Evolutionary conservation across 1,140 invertebrate species (phyloP), one percentile per base, ranked within the genome.

Genomic region (Platyscapa corneri): DNA sequence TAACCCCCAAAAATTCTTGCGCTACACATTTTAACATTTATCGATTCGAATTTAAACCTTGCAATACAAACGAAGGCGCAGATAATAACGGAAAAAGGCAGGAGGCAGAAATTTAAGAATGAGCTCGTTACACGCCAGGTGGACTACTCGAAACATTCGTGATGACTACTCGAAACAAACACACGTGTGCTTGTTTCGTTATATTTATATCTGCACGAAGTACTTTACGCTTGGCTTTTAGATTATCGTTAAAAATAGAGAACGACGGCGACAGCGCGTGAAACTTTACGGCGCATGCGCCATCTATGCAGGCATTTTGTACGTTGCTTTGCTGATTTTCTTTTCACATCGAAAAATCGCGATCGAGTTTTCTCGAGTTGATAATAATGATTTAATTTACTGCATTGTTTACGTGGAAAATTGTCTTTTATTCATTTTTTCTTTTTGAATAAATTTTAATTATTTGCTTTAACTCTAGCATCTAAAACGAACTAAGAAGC

Each of bases 191-290:
- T 76, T 81, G 82, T 76, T 83, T 87, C 85, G 89, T 90, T 88
- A 89, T 91, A 90, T 91, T 90, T 91, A 90, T 90, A 90, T 85
- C 88, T 85, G 84, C 83, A 83, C 84, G 86, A 67, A 20, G 65
- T 82, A 82, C 64, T 78, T 16, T 53, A 53, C 49, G 83, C 87
- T 87, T n/a, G 82, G 87, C 86, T 88, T 84, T 86, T 87, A 86
- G 86, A 88, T 88, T 87, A 86, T 53, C 39, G 86, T 86, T 87
- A 87, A 85, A 88, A 88, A 89, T 89, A 88, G 87, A 49, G 34
- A 18, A 16, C 49, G 8, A 46, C 14, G 20, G 78, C 60, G 49
- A 32, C 85, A 37, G 49, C 6, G n/a, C 60, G 64, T 72, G 60
- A 56, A 83, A 46, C 30, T 65, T 75, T 56, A 23, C 10, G 34